A percentile compares a stretch with the other conserved stretches of the same genome.
Evolutionary conservation across 2,113 vertebrate species (phyloP).

Genomic region (Tor tambroides): DNA sequence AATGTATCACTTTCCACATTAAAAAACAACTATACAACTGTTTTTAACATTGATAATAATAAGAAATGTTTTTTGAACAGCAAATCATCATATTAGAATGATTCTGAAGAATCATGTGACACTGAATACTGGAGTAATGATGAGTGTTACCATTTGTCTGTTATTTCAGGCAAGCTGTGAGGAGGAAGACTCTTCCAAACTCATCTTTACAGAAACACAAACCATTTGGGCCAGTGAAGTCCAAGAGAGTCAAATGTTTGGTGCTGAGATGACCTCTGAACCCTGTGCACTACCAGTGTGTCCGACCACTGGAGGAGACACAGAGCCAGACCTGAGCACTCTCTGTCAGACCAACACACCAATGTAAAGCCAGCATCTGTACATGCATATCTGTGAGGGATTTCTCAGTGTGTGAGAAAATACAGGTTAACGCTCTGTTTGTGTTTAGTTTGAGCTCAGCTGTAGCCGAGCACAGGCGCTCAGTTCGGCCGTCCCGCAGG

Average conservation of each 20-base stretch:
- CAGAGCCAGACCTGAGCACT: slow-evolving; percentile 69
- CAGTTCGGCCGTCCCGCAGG: slow-evolving; percentile 76
- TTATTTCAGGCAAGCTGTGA: slow-evolving; percentile 32
- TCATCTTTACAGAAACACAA: neutral
- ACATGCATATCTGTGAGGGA: neutral
- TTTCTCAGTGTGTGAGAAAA: neutral
- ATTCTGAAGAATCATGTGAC: neutral
- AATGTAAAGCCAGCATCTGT: slow-evolving; percentile 67
- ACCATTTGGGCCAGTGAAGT: neutral
- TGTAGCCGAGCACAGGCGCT: slow-evolving; percentile 76
- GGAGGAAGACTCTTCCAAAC: neutral
- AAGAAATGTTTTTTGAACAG: neutral
- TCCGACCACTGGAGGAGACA: slow-evolving; percentile 52
- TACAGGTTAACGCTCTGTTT: slow-evolving; percentile 32
- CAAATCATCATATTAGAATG: neutral
- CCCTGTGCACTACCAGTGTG: slow-evolving; percentile 36
- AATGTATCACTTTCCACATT: neutral
- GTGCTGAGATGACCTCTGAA: slow-evolving; percentile 48
- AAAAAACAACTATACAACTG: neutral
- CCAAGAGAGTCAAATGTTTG: slow-evolving; percentile 28
- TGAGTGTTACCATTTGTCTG: neutral
- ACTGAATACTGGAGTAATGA: neutral
- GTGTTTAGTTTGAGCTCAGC: slow-evolving; percentile 74
- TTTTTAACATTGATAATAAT: neutral
- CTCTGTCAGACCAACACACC: slow-evolving; percentile 75